Evolutionary conservation across 2,888 invertebrate species (phyloP).

Genomic region (Cantharis flavilabris): DNA sequence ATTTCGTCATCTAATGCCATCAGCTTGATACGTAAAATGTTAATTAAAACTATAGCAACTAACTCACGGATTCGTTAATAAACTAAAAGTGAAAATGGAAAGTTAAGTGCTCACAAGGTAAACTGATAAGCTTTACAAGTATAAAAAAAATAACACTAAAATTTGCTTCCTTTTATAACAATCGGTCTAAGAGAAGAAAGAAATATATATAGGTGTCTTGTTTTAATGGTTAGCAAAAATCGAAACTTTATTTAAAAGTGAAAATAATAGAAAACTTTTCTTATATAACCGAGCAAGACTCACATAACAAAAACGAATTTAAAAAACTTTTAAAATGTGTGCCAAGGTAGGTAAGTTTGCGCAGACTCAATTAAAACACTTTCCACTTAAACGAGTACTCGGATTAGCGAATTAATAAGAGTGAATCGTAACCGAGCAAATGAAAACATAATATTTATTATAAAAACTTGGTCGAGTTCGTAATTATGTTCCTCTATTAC

Average conservation of each 20-base stretch:
- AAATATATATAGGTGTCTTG: neutral
- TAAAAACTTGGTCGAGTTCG: neutral
- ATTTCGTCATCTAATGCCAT: neutral
- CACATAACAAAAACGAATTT: conserved; percentile 51
- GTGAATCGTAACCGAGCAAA: conserved; percentile 17
- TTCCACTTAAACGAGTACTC: conserved; percentile 19
- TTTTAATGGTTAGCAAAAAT: conserved; percentile 27
- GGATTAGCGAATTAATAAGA: conserved; percentile 24
- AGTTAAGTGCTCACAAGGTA: neutral
- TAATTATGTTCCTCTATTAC: neutral
- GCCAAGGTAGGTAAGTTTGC: conserved; percentile 53
- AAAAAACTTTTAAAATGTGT: conserved; percentile 48
- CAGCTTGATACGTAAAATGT: neutral
- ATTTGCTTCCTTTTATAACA: neutral
- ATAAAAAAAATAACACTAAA: neutral
- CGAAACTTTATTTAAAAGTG: conserved; percentile 53
- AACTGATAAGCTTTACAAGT: neutral
- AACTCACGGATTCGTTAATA: neutral
- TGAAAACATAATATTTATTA: conserved; percentile 13
- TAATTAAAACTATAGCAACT: neutral
- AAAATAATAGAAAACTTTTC: conserved; percentile 56
- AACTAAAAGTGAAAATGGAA: neutral
- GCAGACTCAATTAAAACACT: conserved; percentile 38
- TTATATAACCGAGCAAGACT: conserved; percentile 53
- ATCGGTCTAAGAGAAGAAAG: neutral